Percentiles rank a stretch among this genome's conserved stretches.
phyloP scores from a whole-genome alignment of 2,888 invertebrate species.

The Salpingus planirostris region DNA sequence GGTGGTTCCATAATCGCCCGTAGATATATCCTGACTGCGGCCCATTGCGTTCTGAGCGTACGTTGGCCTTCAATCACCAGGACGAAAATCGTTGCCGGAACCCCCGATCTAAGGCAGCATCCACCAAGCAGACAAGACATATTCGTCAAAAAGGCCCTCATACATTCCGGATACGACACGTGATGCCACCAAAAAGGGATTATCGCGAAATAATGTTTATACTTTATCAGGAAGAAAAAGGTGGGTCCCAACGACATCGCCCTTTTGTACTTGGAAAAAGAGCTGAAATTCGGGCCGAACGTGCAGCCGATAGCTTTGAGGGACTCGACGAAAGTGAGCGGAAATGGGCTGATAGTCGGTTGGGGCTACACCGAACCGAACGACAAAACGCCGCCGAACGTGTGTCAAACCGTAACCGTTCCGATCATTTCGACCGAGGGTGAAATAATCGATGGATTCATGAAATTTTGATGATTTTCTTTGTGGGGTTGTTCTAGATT shows the following conservation, averaged over 20 bases:
- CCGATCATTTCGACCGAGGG: no score
- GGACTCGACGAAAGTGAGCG: conserved; percentile 25
- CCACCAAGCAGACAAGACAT: conserved; percentile 15
- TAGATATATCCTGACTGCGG: conserved; percentile 37
- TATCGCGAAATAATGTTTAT: no score
- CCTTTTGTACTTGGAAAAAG: conserved; percentile 37
- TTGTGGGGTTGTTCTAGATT: conserved; percentile 36
- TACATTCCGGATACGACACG: no score
- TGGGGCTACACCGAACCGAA: conserved; percentile 4
- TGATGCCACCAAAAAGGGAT: no score
- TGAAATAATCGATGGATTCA: no score
- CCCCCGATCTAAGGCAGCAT: conserved; percentile 19
- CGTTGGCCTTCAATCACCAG: conserved; percentile 20
- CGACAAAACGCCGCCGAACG: conserved; percentile 3
- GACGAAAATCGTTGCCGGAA: conserved; percentile 24
- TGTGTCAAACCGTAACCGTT: conserved; percentile 5
- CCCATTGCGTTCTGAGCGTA: conserved; percentile 36
- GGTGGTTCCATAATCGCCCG: conserved; percentile 38
- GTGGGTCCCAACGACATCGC: conserved; percentile 44
- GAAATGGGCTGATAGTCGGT: conserved; percentile 41
- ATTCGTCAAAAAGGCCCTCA: conserved; percentile 16
- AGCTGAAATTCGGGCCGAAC: conserved; percentile 28
- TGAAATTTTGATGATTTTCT: no score
- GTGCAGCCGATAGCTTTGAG: conserved; percentile 37
- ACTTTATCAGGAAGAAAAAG: conserved; percentile 21